phyloP scores from a whole-genome alignment of 2,113 vertebrate genomes.

The Toxostoma redivivum region DNA sequence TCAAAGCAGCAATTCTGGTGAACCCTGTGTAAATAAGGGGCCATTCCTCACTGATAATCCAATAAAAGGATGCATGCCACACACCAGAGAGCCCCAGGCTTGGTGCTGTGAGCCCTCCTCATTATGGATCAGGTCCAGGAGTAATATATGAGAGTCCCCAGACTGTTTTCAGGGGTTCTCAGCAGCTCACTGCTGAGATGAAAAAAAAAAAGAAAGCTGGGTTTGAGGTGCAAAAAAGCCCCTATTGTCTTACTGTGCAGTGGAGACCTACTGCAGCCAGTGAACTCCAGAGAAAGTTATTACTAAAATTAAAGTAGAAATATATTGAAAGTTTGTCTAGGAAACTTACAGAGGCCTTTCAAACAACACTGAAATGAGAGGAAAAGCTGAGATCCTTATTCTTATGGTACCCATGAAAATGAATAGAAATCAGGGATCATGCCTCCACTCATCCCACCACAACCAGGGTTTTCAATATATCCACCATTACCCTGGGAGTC shows the following conservation, averaged over 20 bases:
- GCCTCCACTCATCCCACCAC: fast-evolving
- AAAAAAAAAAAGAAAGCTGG: not conserved
- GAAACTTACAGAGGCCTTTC: not conserved
- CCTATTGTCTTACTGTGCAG: not conserved
- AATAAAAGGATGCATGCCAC: not conserved
- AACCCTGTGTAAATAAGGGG: not conserved
- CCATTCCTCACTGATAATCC: not conserved
- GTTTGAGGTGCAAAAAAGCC: not conserved
- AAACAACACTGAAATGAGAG: not conserved
- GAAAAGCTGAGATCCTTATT: not conserved
- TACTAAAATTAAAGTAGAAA: not conserved
- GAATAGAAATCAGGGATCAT: not conserved
- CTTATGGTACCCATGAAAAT: not conserved
- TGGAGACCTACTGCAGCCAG: not conserved
- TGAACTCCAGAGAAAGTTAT: not conserved
- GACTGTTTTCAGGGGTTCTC: not conserved
- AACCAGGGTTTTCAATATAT: not conserved
- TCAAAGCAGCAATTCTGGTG: not conserved
- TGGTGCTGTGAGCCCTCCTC: not conserved
- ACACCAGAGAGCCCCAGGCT: not conserved
- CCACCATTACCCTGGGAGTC: fast-evolving
- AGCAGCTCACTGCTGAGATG: not conserved
- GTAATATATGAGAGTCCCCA: not conserved
- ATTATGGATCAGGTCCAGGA: not conserved
- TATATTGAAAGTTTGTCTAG: not conserved